Evolutionary conservation across 1,140 invertebrate species (phyloP).

Genomic region (silkworm (Bombyx mori)): DNA sequence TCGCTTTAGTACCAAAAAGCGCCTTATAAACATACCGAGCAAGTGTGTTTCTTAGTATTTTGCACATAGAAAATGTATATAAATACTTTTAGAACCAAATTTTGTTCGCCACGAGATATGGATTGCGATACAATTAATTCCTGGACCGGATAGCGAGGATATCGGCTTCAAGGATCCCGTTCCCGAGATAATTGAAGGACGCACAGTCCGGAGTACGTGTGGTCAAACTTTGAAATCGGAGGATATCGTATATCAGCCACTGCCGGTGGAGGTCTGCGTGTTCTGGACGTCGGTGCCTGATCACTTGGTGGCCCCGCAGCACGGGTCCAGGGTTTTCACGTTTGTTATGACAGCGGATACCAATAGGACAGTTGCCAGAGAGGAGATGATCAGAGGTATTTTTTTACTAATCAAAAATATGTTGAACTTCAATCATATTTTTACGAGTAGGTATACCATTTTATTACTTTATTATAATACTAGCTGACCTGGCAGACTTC

Average conservation of each 20-base stretch:
- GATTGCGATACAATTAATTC: constrained; percentile 57
- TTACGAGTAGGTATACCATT: no score
- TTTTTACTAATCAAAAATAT: no score
- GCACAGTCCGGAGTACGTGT: constrained; percentile 49
- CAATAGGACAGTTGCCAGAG: constrained; percentile 59
- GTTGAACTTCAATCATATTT: no score
- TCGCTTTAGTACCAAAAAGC: no score
- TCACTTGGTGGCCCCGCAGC: constrained; percentile 57
- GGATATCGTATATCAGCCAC: constrained; percentile 58
- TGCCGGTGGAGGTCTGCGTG: constrained; percentile 49
- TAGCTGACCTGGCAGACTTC: no score
- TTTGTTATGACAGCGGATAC: constrained; percentile 70
- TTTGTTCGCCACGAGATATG: constrained; percentile 56
- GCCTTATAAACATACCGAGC: no score
- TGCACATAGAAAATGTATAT: neutral
- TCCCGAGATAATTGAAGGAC: constrained; percentile 45
- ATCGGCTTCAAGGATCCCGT: constrained; percentile 45
- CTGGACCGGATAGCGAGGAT: constrained; percentile 51
- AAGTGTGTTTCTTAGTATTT: no score
- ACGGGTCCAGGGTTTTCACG: constrained; percentile 57
- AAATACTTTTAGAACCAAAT: constrained; percentile 44
- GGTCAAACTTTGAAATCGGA: constrained; percentile 58
- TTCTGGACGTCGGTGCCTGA: constrained; percentile 69
- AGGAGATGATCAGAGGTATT: constrained; percentile 68
- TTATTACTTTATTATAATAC: no score